Conservation (phyloP, 1,140 invertebrate species). For the Atta cephalotes region DNA sequence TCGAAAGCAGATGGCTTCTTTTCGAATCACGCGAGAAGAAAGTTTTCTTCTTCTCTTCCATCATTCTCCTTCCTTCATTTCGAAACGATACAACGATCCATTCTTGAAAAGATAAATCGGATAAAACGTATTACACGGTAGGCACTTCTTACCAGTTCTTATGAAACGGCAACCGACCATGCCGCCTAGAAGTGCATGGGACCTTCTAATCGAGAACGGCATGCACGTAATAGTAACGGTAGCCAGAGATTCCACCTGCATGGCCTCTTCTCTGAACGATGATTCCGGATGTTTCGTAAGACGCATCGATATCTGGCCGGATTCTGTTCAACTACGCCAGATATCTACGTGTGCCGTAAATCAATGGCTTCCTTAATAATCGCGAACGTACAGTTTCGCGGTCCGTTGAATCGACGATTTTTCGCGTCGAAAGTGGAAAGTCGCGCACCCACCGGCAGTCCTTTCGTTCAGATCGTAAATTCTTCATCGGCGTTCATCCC, state of each 20-base stretch:
- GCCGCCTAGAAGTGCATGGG: neutral
- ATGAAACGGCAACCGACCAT: constrained; percentile 34
- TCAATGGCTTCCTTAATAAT: constrained; percentile 48
- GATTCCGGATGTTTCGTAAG: constrained; percentile 44
- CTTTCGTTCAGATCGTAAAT: neutral
- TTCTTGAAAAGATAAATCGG: constrained; percentile 61
- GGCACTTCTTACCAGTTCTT: neutral
- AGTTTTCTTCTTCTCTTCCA: constrained; percentile 59
- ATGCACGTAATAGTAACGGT: constrained; percentile 34
- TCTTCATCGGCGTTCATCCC: neutral
- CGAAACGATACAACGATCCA: constrained; percentile 33
- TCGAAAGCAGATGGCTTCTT: constrained; percentile 75
- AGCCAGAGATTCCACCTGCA: constrained; percentile 12
- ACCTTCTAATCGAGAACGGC: constrained; percentile 6
- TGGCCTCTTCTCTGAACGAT: constrained; percentile 10
- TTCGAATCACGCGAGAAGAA: constrained; percentile 57
- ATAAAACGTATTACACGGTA: constrained; percentile 46
- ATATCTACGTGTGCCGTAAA: neutral
- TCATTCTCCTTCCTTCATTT: neutral
- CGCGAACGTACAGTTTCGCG: constrained; percentile 19
- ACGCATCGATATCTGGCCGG: neutral
- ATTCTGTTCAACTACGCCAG: neutral
- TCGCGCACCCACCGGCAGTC: neutral
- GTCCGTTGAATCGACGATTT: constrained; percentile 25
- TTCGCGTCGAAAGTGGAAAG: constrained; percentile 50